phyloP scores from a whole-genome alignment of 2,888 invertebrate genomes.

The Odontocolon sp. region DNA sequence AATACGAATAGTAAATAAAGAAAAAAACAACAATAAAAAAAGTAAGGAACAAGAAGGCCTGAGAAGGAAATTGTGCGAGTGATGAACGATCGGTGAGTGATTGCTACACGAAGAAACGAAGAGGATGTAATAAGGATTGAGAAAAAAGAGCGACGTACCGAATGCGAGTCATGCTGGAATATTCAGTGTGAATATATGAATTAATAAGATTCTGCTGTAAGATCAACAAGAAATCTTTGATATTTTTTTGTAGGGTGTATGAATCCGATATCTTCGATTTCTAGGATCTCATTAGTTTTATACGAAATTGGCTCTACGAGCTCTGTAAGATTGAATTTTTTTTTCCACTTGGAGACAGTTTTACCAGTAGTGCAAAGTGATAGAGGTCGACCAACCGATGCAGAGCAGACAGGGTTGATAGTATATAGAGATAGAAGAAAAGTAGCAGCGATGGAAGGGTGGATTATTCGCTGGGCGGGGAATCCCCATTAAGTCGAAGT shows the following conservation, averaged over 20 bases:
- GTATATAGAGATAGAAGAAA: slow-evolving; percentile 23
- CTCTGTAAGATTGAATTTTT: background rate
- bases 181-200: slow-evolving; percentile 13
- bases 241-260: background rate
- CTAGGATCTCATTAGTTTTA: slow-evolving; percentile 15
- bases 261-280: background rate
- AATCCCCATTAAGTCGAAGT: slow-evolving; percentile 60
- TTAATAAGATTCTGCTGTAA: slow-evolving; percentile 1
- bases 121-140: background rate
- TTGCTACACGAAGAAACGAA: background rate
- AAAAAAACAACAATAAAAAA: background rate
- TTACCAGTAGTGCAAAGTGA: slow-evolving; percentile 14
- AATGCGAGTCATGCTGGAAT: background rate
- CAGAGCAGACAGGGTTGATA: slow-evolving; percentile 8
- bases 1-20: background rate
- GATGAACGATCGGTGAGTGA: slow-evolving; percentile 23
- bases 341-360: background rate
- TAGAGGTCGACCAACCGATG: slow-evolving; percentile 12
- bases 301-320: background rate
- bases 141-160: slow-evolving; percentile 3
- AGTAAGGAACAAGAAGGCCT: background rate
- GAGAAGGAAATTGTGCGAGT: slow-evolving; percentile 25
- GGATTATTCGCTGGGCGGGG: slow-evolving; percentile 58
- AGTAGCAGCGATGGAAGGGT: slow-evolving; percentile 37
- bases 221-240: background rate